Base-by-base conservation (phyloP, 1,140 invertebrate species). In the Argopecten irradians region DNA sequence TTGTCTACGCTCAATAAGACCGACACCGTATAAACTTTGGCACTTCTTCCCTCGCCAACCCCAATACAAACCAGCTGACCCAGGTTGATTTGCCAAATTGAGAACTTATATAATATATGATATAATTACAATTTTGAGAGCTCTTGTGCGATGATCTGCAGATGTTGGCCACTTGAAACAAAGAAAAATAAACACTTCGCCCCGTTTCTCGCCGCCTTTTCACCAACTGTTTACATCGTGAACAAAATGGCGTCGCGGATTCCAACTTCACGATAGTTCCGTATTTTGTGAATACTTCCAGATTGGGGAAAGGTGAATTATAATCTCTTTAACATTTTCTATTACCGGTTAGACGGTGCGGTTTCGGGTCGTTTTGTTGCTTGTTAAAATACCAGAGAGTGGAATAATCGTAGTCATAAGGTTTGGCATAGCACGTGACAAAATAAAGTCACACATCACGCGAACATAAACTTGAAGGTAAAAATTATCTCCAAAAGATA, bases 51-150 rank as follows among this genome's bases (percentile, higher is more conserved):
- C 28, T 28, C n/a, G 22, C 16, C n/a, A 16, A n/a, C 55, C 28
- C 55, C 55, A 71, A 71, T 71, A 28, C 55, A 71, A 71, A 71
- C 55, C 55, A 71, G 55, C 55, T 71, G 55, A 71, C 55, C 55
- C 55, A 11, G n/a, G 55, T 71, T 71, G n/a, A 71, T n/a, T 71
- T 71, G 55, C 55, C 55, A 71, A 71, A 71, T 71, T 71, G 55
- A 71, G 55, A n/a, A 71, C 55, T 71, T 71, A 71, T 71, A 71
- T 71, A 71, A 71, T 71, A 71, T 71, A 71, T 71, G 55, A 71
- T 71, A 71, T 71, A 71, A 71, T 71, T 71, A 71, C 55, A 71
- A 71, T 71, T n/a, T 71, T 71, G 55, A 71, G 55, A 28, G 55
- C 28, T 5, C 55, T 71, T 71, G 3, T 71, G 55, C 55, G 55